These are phyloP conservation scores for Schizopygopsis pylzovi DNA, from an alignment of 2,797 vertebrate species.

Conservation along the genomic window DNA sequence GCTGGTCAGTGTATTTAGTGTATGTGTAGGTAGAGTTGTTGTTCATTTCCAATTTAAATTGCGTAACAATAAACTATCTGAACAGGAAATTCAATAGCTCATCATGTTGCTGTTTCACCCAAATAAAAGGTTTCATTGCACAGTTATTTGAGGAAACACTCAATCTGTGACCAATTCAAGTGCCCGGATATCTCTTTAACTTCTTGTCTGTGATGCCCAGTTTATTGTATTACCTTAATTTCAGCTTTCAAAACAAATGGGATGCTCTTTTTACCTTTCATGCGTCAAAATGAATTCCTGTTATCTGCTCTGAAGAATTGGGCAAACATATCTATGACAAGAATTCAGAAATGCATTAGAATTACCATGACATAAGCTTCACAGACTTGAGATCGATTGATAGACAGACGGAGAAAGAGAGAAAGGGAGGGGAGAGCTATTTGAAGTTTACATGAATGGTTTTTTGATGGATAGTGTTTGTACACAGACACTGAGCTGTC, in stretches of 20 bases:
- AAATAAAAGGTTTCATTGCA: not conserved
- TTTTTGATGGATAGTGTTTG: constrained; percentile 52
- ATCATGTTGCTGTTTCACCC: not conserved
- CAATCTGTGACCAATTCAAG: not conserved
- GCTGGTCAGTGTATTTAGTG: not conserved
- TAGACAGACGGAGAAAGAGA: constrained; percentile 13
- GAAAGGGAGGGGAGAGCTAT: constrained; percentile 29
- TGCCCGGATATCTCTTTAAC: not conserved
- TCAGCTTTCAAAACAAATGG: not conserved
- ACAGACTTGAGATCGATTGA: constrained; percentile 8
- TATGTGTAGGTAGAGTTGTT: not conserved
- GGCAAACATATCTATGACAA: constrained; percentile 25
- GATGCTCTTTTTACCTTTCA: not conserved
- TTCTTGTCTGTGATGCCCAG: not conserved
- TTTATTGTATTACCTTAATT: not conserved
- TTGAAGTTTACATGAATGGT: constrained; percentile 46
- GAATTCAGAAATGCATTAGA: not conserved
- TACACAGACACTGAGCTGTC: constrained; percentile 49
- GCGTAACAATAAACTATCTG: not conserved
- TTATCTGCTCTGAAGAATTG: not conserved
- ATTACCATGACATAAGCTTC: constrained; percentile 15
- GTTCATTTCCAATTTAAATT: not conserved
- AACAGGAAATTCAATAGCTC: not conserved
- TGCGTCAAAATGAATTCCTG: not conserved
- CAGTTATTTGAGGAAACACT: not conserved